Conservation (phyloP, 2,888 invertebrate species). For the Catotricha subobsoleta region DNA sequence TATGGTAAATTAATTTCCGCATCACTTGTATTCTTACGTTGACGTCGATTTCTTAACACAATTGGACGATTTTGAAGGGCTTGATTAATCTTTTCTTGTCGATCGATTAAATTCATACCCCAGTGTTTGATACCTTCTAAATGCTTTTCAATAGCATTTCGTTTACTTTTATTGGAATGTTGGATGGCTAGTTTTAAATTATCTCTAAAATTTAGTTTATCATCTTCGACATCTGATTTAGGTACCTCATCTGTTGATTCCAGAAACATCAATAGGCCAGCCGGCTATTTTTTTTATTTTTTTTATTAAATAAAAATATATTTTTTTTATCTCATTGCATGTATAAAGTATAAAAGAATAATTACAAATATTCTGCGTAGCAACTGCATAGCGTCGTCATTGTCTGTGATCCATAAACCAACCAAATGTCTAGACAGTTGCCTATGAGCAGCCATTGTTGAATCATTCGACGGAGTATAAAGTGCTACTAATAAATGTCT, state of each 20-base stretch:
- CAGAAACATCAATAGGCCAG: constrained; percentile 74
- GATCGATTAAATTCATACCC: constrained; percentile 35
- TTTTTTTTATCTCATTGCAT: not conserved
- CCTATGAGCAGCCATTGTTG: constrained; percentile 62
- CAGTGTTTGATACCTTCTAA: constrained; percentile 56
- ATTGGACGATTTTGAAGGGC: constrained; percentile 55
- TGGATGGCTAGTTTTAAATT: constrained; percentile 88
- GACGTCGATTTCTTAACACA: constrained; percentile 74
- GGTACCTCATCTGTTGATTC: constrained; percentile 77
- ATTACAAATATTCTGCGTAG: constrained; percentile 72
- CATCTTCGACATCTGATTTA: constrained; percentile 48
- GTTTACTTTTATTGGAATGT: constrained; percentile 46
- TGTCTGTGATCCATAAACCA: constrained; percentile 90
- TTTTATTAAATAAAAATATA: not conserved
- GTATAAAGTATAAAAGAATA: constrained; percentile 9
- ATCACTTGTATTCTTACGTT: constrained; percentile 27
- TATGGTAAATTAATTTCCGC: constrained; percentile 39
- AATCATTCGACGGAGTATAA: constrained; percentile 66
- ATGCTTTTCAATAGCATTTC: constrained; percentile 66
- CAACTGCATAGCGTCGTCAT: constrained; percentile 75
- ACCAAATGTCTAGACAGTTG: constrained; percentile 89
- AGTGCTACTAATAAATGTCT: constrained; percentile 81
- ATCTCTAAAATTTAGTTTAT: constrained; percentile 63
- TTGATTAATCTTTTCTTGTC: constrained; percentile 25
- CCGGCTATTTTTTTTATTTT: constrained; percentile 43